Conservation (phyloP, 2,797 vertebrate species). For the Enteromius paludinosus region DNA sequence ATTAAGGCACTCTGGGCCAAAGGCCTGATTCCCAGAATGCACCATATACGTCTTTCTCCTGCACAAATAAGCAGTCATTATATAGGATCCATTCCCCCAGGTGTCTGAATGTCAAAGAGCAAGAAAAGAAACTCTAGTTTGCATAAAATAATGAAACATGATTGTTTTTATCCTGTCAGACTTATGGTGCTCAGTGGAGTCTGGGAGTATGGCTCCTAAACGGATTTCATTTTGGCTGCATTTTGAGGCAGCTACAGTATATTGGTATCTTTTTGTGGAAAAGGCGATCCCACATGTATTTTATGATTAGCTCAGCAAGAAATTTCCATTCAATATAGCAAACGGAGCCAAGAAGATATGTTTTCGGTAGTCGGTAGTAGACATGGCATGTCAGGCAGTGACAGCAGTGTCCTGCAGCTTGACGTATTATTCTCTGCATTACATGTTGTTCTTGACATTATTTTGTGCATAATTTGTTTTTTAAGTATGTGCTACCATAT, state of each 20-base stretch:
- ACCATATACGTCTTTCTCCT: constrained; percentile 25
- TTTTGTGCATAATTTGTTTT: background rate
- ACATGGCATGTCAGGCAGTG: background rate
- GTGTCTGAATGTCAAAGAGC: constrained; percentile 13
- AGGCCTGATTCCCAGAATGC: constrained; percentile 48
- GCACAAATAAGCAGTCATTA: constrained; percentile 38
- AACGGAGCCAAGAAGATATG: background rate
- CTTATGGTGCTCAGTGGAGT: background rate
- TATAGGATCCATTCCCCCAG: constrained; percentile 14
- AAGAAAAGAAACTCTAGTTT: background rate
- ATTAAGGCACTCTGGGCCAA: constrained; percentile 51
- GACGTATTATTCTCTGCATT: background rate
- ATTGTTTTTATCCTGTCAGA: background rate
- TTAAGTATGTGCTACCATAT: background rate
- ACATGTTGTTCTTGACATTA: background rate
- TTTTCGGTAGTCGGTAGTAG: background rate
- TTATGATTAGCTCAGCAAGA: constrained; percentile 19
- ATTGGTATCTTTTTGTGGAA: background rate
- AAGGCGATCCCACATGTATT: background rate
- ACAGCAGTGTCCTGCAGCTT: background rate
- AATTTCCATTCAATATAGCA: background rate
- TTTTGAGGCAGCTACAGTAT: constrained; percentile 1
- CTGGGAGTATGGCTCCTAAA: background rate
- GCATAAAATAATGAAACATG: constrained; percentile 5
- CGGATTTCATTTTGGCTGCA: background rate